Percentiles rank a stretch among this genome's conserved stretches.
Evolutionary conservation across 2,113 vertebrate genomes (phyloP).

Genomic region (Ceyx cyanopectus): DNA sequence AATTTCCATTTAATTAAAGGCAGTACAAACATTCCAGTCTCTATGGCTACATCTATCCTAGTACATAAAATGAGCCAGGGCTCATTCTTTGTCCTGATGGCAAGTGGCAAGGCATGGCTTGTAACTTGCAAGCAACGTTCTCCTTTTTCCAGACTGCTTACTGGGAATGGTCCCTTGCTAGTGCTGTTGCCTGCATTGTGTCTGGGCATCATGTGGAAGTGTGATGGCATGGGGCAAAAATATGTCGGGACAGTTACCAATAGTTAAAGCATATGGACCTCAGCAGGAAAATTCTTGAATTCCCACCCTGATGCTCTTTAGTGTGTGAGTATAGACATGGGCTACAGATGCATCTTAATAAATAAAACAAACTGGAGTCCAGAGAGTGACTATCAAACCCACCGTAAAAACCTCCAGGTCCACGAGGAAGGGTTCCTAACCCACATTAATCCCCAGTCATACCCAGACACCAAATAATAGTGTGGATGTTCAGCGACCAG

Average conservation of each 20-base stretch:
- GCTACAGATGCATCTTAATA: background rate
- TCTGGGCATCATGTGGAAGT: background rate
- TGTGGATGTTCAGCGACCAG: background rate
- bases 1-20: constrained; percentile 23
- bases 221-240: background rate
- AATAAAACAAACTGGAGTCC: background rate
- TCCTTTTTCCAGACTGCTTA: background rate
- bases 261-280: background rate
- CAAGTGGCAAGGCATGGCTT: background rate
- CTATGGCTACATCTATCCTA: background rate
- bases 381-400: background rate
- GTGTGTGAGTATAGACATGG: background rate
- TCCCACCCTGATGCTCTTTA: background rate
- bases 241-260: background rate
- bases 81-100: background rate
- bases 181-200: background rate
- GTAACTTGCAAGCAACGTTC: background rate
- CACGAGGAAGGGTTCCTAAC: background rate
- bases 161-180: background rate
- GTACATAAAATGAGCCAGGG: background rate
- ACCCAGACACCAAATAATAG: background rate
- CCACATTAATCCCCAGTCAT: background rate
- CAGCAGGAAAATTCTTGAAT: background rate
- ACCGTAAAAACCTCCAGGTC: background rate
- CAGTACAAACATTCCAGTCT: constrained; percentile 14